These are phyloP conservation scores for Calidris pugnax DNA, from an alignment of 2,113 vertebrate species.

Conservation along the genomic window DNA sequence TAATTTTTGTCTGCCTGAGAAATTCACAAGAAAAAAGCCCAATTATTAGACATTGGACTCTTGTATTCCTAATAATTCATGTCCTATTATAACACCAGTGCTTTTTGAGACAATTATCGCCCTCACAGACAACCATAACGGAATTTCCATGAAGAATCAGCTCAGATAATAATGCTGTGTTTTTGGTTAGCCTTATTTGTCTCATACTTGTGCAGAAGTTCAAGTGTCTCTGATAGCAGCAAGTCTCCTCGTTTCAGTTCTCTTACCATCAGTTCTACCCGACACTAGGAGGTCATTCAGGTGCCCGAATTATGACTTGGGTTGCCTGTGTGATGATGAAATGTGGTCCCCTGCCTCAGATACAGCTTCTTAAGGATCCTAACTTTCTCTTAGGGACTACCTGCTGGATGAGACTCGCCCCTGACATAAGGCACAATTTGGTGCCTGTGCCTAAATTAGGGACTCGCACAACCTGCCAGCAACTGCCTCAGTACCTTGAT, in stretches of 20 bases:
- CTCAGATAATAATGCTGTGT: not conserved
- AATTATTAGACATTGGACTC: not conserved
- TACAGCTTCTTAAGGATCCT: not conserved
- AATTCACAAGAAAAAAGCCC: not conserved
- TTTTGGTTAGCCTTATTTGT: not conserved
- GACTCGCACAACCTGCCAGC: not conserved
- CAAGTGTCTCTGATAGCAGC: not conserved
- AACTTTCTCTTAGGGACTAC: not conserved
- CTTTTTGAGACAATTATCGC: not conserved
- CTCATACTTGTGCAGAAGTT: not conserved
- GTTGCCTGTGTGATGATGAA: not conserved
- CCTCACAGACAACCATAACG: not conserved
- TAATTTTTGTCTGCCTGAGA: not conserved
- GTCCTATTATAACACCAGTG: not conserved
- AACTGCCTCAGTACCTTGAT: not conserved
- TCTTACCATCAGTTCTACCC: not conserved
- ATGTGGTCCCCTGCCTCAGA: not conserved
- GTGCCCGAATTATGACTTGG: not conserved
- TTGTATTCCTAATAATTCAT: not conserved
- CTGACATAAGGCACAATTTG: not conserved
- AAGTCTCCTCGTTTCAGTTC: not conserved
- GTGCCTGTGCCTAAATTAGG: not conserved
- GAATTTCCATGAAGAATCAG: not conserved
- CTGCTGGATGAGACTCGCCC: not conserved
- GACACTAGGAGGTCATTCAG: not conserved